Evolutionary conservation across 2,888 invertebrate species (phyloP), one percentile per base, ranked within the genome.

Genomic region (Caenorhabditis sp.): DNA sequence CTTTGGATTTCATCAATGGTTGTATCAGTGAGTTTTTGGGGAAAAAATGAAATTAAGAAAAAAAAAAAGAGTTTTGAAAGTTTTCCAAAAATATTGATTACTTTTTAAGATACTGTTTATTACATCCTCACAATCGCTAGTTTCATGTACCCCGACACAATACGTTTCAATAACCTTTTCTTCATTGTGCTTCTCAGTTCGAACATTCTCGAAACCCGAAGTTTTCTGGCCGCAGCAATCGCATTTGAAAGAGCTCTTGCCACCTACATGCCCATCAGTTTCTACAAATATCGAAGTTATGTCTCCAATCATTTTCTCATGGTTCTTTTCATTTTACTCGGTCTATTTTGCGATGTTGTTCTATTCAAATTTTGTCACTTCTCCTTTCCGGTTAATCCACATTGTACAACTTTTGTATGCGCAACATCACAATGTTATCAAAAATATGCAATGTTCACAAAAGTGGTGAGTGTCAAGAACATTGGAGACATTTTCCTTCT

Each of bases 201-300:
- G 21, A 51, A 51, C 21, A 23, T 51, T 23, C 51, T 23, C 4
- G 51, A 51, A 51, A 23, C 21, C 2, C 19, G 51, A 21, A 51
- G 51, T 51, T 51, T 23, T 51, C 21, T 51, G 4, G 51, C 51
- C 3, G 51, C 51, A 3, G 51, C 21, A 51, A 27, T 62, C 14
- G 36, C 61, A 0, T 24, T 67, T n/a, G 67, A 67, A 26, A 17
- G 60, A 36, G 37, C 58, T 1, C 43, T 67, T 3, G 67, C 67
- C 19, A 67, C 67, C 1, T 8, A 51, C n/a, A 14, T 60, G 5
- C 51, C 51, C 1, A 23, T 51, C 10, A 23, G 1, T 6, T 51
- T 23, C 12, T 51, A 51, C n/a, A 19, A 51, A 23, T 51, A 51
- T 23, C 51, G 51, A 5, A 21, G 23, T 51, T 6, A 23, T 19